phyloP scores from a whole-genome alignment of 2,797 vertebrate genomes.

The Ctenopoma multispine region DNA sequence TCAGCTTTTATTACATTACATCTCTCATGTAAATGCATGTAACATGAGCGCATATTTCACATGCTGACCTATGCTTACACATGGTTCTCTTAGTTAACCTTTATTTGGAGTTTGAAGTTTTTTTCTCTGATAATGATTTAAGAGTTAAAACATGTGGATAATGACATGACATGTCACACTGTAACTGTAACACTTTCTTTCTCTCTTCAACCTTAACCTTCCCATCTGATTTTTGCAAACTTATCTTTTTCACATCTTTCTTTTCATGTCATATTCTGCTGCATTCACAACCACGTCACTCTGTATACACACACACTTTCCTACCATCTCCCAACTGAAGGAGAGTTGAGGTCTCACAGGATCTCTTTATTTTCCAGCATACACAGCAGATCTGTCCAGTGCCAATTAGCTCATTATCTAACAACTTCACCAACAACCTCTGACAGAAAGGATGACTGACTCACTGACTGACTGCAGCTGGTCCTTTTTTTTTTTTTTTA shows the following conservation, averaged over 20 bases:
- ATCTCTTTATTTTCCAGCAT: slow-evolving; percentile 81
- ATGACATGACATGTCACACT: too few relatives aligned
- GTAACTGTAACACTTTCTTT: too few relatives aligned
- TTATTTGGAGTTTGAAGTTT: too few relatives aligned
- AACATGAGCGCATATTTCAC: too few relatives aligned
- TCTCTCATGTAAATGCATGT: too few relatives aligned
- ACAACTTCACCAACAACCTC: slow-evolving; percentile 64
- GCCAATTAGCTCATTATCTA: slow-evolving; percentile 81
- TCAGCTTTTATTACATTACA: too few relatives aligned
- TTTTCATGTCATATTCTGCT: slow-evolving; percentile 61
- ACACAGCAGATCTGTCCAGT: slow-evolving; percentile 75
- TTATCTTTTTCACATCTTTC: slow-evolving; percentile 31
- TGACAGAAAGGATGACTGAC: slow-evolving; percentile 34
- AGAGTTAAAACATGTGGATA: too few relatives aligned
- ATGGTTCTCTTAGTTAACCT: too few relatives aligned
- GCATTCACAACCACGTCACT: slow-evolving; percentile 83
- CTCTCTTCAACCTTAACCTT: not conserved
- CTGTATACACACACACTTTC: slow-evolving; percentile 37
- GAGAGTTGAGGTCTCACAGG: slow-evolving; percentile 73
- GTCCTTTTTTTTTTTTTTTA: slow-evolving; percentile 38
- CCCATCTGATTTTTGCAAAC: slow-evolving; percentile 37
- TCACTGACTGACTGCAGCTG: slow-evolving; percentile 42
- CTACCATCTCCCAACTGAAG: slow-evolving; percentile 65
- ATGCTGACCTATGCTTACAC: too few relatives aligned
- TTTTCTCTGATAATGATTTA: too few relatives aligned